These are phyloP conservation scores for Zygogramma bicolorata DNA, from an alignment of 2,888 invertebrate species.

Conservation along the genomic window DNA sequence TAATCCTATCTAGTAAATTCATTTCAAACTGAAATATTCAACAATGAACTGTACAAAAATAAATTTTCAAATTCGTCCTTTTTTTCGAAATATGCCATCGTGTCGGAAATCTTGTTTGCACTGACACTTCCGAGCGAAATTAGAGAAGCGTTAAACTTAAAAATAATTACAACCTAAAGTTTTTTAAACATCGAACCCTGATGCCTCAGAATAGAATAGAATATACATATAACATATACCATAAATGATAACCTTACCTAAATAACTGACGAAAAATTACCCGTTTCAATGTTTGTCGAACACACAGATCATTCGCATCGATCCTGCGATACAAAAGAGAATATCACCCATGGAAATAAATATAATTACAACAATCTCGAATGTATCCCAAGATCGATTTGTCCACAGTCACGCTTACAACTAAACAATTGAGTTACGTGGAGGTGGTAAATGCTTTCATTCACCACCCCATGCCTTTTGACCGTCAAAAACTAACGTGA, in stretches of 20 bases:
- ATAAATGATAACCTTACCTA: slow-evolving; percentile 39
- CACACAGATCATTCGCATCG: slow-evolving; percentile 36
- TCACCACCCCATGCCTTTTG: not conserved
- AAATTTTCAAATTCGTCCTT: not conserved
- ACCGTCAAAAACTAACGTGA: not conserved
- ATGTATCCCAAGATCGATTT: slow-evolving; percentile 39
- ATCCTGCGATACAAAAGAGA: slow-evolving; percentile 43
- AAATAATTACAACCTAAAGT: slow-evolving; percentile 46
- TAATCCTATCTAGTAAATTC: too few species aligned
- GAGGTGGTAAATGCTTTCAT: slow-evolving; percentile 9
- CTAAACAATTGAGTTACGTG: slow-evolving; percentile 28
- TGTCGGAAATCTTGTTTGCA: not conserved
- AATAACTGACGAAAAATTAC: slow-evolving; percentile 45
- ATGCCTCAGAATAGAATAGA: slow-evolving; percentile 55
- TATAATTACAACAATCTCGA: slow-evolving; percentile 48
- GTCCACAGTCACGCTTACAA: slow-evolving; percentile 35
- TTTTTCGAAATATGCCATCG: not conserved
- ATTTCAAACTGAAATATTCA: not conserved
- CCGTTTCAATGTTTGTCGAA: slow-evolving; percentile 41
- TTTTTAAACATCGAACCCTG: slow-evolving; percentile 56
- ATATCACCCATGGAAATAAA: slow-evolving; percentile 52
- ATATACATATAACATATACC: slow-evolving; percentile 26
- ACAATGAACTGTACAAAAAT: not conserved
- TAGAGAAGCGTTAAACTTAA: slow-evolving; percentile 47
- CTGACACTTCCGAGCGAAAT: slow-evolving; percentile 45